Percentiles rank a stretch among this genome's conserved stretches.
Conservation (phyloP, 2,888 invertebrate species). For the Drosophila anceps region DNA sequence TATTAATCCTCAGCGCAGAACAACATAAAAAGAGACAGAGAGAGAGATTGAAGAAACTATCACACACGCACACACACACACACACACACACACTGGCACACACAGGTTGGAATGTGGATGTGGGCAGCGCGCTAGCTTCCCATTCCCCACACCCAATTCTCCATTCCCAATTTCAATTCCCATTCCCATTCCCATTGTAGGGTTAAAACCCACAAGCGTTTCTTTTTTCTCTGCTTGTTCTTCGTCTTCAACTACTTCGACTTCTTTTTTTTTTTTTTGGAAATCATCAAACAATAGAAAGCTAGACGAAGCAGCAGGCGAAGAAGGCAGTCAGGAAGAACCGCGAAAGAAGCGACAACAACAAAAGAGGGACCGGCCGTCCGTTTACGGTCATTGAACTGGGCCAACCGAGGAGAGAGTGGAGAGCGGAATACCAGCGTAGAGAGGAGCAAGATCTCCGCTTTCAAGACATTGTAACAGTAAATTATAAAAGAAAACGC, state of each 20-base stretch:
- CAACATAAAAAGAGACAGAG: slow-evolving; percentile 16
- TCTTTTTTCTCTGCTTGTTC: slow-evolving; percentile 40
- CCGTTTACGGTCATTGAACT: slow-evolving; percentile 77
- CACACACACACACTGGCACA: slow-evolving; percentile 19
- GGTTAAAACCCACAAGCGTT: slow-evolving; percentile 78
- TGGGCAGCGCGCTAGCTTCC: slow-evolving; percentile 58
- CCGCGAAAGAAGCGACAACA: slow-evolving; percentile 78
- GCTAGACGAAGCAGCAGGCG: slow-evolving; percentile 77
- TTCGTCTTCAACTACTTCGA: slow-evolving; percentile 18
- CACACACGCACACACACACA: slow-evolving; percentile 41
- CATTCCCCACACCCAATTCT: slow-evolving; percentile 46
- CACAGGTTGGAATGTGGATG: slow-evolving; percentile 64
- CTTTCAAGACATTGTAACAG: slow-evolving; percentile 70
- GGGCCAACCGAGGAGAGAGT: slow-evolving; percentile 28
- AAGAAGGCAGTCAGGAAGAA: slow-evolving; percentile 77
- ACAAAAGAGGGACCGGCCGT: slow-evolving; percentile 54
- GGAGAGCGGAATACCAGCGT: slow-evolving; percentile 2
- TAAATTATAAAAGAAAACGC: slow-evolving; percentile 56
- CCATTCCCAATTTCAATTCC: slow-evolving; percentile 33
- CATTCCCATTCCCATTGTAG: slow-evolving; percentile 53
- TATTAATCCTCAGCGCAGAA: slow-evolving; percentile 73
- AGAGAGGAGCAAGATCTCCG: slow-evolving; percentile 54
- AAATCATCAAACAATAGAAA: slow-evolving; percentile 79
- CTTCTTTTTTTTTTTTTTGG: slow-evolving; percentile 60
- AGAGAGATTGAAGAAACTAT: slow-evolving; percentile 40